Conservation (phyloP, 1,140 invertebrate genomes). For the Globodera ellingtonae region DNA sequence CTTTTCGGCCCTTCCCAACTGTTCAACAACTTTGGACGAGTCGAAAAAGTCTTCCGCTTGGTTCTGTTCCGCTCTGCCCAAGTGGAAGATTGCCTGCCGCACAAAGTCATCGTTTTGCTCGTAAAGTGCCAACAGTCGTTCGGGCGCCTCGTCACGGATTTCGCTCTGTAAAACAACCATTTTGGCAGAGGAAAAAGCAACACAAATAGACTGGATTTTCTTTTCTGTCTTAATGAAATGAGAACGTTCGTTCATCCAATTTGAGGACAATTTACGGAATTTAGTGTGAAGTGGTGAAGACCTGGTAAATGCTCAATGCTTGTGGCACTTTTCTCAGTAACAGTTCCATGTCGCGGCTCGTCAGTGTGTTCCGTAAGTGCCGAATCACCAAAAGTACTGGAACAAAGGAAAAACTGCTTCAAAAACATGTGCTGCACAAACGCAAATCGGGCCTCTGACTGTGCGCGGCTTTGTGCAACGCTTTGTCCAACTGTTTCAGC, state of each 20-base stretch:
- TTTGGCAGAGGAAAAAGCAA: neutral
- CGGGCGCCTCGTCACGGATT: constrained; percentile 39
- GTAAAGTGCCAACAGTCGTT: constrained; percentile 36
- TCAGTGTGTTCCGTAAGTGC: constrained; percentile 26
- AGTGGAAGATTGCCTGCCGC: constrained; percentile 36
- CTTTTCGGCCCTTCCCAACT: constrained; percentile 30
- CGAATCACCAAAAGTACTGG: constrained; percentile 40
- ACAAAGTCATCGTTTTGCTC: constrained; percentile 42
- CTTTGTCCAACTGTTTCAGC: constrained; percentile 40
- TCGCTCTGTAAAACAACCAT: constrained; percentile 28
- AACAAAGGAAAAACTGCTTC: neutral
- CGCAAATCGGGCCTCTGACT: constrained; percentile 44
- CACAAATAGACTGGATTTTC: neutral
- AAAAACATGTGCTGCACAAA: constrained; percentile 1
- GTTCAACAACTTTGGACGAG: constrained; percentile 19
- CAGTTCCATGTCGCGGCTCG: constrained; percentile 35
- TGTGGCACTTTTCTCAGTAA: constrained; percentile 37
- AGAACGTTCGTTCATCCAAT: too few species aligned
- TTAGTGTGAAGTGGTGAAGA: neutral
- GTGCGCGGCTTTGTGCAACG: constrained; percentile 33
- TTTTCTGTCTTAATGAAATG: too few species aligned
- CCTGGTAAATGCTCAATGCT: constrained; percentile 38
- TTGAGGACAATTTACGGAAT: neutral
- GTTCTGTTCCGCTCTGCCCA: constrained; percentile 28
- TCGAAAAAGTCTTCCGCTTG: constrained; percentile 30